These are phyloP conservation scores for Bucco capensis DNA, from an alignment of 2,113 vertebrate genomes.

Conservation along the genomic window DNA sequence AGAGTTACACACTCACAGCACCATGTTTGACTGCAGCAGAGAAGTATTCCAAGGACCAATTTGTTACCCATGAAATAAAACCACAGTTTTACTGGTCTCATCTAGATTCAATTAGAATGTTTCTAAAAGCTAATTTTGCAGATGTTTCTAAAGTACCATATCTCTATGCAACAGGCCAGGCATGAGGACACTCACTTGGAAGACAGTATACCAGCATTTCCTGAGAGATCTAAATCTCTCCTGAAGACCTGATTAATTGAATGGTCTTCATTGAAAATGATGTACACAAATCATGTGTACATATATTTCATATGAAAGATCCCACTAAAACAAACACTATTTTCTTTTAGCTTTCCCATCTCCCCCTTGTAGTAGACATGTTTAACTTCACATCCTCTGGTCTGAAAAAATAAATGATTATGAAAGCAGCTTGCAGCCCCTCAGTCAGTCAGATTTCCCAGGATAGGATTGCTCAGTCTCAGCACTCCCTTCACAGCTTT, in stretches of 20 bases:
- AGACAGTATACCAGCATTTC: not conserved
- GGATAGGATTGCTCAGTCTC: not conserved
- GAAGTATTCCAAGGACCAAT: not conserved
- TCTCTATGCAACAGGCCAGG: not conserved
- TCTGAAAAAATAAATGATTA: slow-evolving; percentile 8
- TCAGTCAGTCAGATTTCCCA: slow-evolving; percentile 6
- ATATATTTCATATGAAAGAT: not conserved
- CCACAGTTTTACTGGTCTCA: slow-evolving; percentile 15
- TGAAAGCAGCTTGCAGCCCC: not conserved
- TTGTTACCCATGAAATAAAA: slow-evolving; percentile 27
- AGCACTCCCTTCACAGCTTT: not conserved
- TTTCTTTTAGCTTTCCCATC: not conserved
- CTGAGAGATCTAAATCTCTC: not conserved
- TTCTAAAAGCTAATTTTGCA: not conserved
- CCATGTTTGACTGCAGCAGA: not conserved
- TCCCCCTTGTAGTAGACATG: not conserved
- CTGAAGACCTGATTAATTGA: not conserved
- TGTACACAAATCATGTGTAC: rapidly evolving
- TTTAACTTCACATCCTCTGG: slow-evolving; percentile 1
- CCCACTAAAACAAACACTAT: not conserved
- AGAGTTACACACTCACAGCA: not conserved
- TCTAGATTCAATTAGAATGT: not conserved
- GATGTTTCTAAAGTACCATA: not conserved
- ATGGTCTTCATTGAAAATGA: not conserved
- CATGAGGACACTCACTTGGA: not conserved